A percentile compares a stretch with the other conserved stretches of the same genome.
Evolutionary conservation across 2,888 invertebrate genomes (phyloP).

Genomic region (Therioaphis trifolii): DNA sequence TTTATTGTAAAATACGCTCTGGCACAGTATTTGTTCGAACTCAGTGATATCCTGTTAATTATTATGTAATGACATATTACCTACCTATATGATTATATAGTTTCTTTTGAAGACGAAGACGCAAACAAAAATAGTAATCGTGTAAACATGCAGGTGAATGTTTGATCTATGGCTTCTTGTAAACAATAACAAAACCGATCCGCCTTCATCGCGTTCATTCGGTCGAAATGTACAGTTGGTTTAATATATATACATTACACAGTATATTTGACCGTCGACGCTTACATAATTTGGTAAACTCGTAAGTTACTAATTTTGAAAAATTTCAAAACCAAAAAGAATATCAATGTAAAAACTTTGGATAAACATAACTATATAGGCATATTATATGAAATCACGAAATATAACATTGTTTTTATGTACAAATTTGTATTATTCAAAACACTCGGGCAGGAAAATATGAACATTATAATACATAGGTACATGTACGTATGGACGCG

Average conservation of each 20-base stretch:
- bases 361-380: too few relatives aligned
- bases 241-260: neutral
- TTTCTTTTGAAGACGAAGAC: neutral
- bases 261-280: neutral
- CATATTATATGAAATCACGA: too few relatives aligned
- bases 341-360: too few relatives aligned
- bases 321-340: too few relatives aligned
- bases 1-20: conserved; percentile 5
- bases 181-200: neutral
- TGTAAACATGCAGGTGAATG: neutral
- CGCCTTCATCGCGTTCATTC: neutral
- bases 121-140: conserved; percentile 3
- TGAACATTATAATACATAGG: neutral
- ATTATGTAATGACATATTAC: neutral
- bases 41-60: neutral
- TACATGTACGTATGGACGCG: conserved; percentile 5
- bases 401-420: too few relatives aligned
- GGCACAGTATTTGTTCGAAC: neutral
- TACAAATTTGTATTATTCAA: neutral
- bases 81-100: neutral
- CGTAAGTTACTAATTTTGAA: too few relatives aligned
- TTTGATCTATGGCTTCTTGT: neutral
- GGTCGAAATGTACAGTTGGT: neutral
- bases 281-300: too few relatives aligned
- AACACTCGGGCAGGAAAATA: conserved; percentile 28